Conservation (phyloP, 2,888 invertebrate genomes). For the Oligia fasciuncula region DNA sequence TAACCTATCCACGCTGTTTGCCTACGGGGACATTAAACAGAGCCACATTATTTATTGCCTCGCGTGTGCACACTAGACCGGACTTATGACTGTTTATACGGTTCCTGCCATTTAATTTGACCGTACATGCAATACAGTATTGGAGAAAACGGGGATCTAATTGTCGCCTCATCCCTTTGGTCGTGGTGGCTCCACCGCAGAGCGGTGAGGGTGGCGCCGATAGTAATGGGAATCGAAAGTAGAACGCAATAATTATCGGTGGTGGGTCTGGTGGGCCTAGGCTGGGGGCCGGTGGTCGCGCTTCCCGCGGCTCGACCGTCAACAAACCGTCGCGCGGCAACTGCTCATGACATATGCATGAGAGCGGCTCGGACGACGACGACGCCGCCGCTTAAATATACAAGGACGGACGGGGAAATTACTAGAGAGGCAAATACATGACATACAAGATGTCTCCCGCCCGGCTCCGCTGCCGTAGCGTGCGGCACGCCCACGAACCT, state of each 20-base stretch:
- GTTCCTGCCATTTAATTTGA: constrained; percentile 86
- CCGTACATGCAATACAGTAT: constrained; percentile 83
- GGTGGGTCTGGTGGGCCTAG: constrained; percentile 74
- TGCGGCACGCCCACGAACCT: constrained; percentile 80
- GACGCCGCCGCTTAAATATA: constrained; percentile 86
- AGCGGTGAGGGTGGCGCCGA: constrained; percentile 76
- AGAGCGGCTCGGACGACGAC: constrained; percentile 82
- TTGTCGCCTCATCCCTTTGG: constrained; percentile 86
- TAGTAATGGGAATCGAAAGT: constrained; percentile 85
- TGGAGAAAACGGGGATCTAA: constrained; percentile 83
- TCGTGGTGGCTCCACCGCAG: constrained; percentile 67
- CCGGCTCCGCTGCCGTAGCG: constrained; percentile 76
- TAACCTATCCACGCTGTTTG: constrained; percentile 72
- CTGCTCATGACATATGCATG: constrained; percentile 90
- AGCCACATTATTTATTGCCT: constrained; percentile 79
- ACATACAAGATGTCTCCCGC: constrained; percentile 85
- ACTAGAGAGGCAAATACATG: constrained; percentile 87
- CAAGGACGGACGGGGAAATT: constrained; percentile 87
- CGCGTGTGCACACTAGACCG: constrained; percentile 79
- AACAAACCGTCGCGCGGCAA: constrained; percentile 89
- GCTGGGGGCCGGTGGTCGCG: constrained; percentile 80
- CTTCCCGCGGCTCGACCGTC: constrained; percentile 87
- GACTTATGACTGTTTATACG: constrained; percentile 83
- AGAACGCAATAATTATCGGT: constrained; percentile 87
- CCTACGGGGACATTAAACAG: constrained; percentile 78